A percentile compares a stretch with the other conserved stretches of the same genome.
Evolutionary conservation across 2,888 invertebrate genomes (phyloP).

Genomic region (Epicampocera succincta): DNA sequence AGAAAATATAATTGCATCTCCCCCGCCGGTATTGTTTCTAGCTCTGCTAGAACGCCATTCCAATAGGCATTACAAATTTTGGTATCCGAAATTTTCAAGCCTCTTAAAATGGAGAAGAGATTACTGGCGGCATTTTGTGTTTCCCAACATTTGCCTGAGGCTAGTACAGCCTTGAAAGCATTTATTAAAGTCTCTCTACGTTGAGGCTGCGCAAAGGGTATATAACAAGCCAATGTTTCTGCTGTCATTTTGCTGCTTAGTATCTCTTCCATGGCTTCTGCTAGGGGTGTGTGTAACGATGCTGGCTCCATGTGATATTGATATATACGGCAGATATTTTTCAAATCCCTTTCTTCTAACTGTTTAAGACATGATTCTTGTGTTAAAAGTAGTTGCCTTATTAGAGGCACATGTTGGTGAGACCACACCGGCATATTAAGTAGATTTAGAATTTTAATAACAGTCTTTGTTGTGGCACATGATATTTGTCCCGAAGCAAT

Average conservation of each 20-base stretch:
- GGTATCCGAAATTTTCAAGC: slow-evolving; percentile 82
- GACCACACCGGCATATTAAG: slow-evolving; percentile 83
- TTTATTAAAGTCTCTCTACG: slow-evolving; percentile 80
- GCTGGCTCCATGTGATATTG: slow-evolving; percentile 83
- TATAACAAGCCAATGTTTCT: slow-evolving; percentile 81
- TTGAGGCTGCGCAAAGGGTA: slow-evolving; percentile 81
- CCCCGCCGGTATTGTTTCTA: slow-evolving; percentile 75
- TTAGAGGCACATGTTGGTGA: slow-evolving; percentile 77
- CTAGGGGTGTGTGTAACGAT: slow-evolving; percentile 80
- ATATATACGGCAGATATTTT: slow-evolving; percentile 81
- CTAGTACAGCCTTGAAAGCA: slow-evolving; percentile 77
- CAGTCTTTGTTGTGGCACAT: slow-evolving; percentile 75
- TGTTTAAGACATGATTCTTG: slow-evolving; percentile 79
- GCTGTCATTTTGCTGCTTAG: slow-evolving; percentile 78
- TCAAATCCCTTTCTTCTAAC: slow-evolving; percentile 80
- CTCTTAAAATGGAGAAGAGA: slow-evolving; percentile 81
- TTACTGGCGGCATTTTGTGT: slow-evolving; percentile 76
- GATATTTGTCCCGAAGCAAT: slow-evolving; percentile 74
- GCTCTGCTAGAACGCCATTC: slow-evolving; percentile 79
- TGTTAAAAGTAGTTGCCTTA: slow-evolving; percentile 79
- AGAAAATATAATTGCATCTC: slow-evolving; percentile 76
- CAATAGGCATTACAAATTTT: slow-evolving; percentile 82
- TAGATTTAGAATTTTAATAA: slow-evolving; percentile 80
- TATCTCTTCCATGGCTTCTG: slow-evolving; percentile 79
- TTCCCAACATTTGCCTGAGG: slow-evolving; percentile 74